phyloP scores from a whole-genome alignment of 2,888 invertebrate species.

The Campopleginae sp. region DNA sequence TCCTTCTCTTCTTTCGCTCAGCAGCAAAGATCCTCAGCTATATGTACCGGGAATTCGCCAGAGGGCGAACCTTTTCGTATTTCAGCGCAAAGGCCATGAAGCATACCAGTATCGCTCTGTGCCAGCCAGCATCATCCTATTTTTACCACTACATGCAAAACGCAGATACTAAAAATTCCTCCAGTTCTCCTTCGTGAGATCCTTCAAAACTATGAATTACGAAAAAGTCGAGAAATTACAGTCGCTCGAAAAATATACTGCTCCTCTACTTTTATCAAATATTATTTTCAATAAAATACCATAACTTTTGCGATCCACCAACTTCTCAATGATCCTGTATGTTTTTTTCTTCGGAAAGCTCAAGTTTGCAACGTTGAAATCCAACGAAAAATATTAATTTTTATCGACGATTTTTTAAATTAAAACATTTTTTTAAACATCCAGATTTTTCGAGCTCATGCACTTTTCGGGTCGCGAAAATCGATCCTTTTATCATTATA shows the following conservation, averaged over 20 bases:
- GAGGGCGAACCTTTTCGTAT: conserved; percentile 52
- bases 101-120: conserved; percentile 10
- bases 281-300: neutral
- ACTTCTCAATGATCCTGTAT: neutral
- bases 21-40: conserved; percentile 41
- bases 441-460: neutral
- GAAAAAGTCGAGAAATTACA: neutral
- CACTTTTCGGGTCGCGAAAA: no score
- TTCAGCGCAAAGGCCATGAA: neutral
- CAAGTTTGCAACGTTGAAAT: no score
- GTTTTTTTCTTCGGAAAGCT: no score
- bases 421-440: no score
- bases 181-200: neutral
- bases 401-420: no score
- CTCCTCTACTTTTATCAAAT: neutral
- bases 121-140: conserved; percentile 17
- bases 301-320: neutral
- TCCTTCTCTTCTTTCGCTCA: conserved; percentile 45
- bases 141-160: neutral
- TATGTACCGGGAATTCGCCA: conserved; percentile 43
- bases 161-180: conserved; percentile 30
- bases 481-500: no score
- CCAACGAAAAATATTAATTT: no score
- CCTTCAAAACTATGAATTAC: neutral
- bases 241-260: neutral